Percentiles rank a stretch among this genome's conserved stretches.
phyloP scores from a whole-genome alignment of 1,140 invertebrate species.

The Alviniconcha marisindica region DNA sequence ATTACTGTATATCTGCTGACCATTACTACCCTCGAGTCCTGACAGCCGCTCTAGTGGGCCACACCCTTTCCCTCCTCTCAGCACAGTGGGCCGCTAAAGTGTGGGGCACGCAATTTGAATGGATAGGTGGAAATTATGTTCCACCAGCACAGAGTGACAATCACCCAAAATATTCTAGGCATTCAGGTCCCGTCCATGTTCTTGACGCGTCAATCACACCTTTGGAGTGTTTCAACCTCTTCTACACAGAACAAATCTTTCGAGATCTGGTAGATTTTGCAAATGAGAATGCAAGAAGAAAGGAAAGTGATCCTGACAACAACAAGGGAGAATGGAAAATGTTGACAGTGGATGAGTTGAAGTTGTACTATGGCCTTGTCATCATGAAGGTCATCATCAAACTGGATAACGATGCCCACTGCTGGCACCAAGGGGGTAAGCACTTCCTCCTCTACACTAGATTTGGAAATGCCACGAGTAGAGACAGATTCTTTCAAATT shows the following conservation, averaged over 20 bases:
- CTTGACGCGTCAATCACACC: neutral
- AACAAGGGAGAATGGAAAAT: conserved; percentile 40
- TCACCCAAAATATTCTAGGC: neutral
- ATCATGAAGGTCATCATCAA: conserved; percentile 41
- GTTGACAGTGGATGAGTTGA: conserved; percentile 36
- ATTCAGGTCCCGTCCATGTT: neutral
- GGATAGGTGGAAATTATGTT: neutral
- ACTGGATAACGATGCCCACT: conserved; percentile 41
- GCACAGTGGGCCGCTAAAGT: too few species aligned
- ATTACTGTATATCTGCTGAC: too few species aligned
- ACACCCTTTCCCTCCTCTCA: too few species aligned
- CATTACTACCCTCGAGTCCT: too few species aligned
- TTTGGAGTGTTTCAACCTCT: neutral
- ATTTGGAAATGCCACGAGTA: conserved; percentile 25
- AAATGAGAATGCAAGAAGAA: neutral
- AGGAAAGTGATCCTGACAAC: neutral
- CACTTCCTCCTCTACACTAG: conserved; percentile 9
- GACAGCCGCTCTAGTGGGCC: too few species aligned
- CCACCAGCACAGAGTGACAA: neutral
- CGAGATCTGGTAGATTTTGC: neutral
- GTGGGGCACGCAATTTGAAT: too few species aligned
- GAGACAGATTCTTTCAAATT: conserved; percentile 40
- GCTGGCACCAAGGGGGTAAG: conserved; percentile 12
- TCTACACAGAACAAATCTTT: neutral
- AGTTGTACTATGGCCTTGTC: conserved; percentile 38